Evolutionary conservation across 2,888 invertebrate species (phyloP).

Genomic region (Ceramica pisi): DNA sequence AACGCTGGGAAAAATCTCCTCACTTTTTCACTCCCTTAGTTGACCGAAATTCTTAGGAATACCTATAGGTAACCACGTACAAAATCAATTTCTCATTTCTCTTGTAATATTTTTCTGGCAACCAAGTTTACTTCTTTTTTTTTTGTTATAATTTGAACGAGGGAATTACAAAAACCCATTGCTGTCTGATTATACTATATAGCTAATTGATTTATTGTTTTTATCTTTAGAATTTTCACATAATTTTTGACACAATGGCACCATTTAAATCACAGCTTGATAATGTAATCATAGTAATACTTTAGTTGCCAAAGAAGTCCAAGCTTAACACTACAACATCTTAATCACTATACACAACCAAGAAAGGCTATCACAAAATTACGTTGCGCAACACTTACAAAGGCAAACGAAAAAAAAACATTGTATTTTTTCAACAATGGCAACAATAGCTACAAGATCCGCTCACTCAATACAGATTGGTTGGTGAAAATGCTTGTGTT

Average conservation of each 20-base stretch:
- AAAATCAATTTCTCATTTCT: conserved; percentile 14
- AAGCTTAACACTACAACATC: conserved; percentile 13
- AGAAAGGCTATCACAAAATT: conserved; percentile 50
- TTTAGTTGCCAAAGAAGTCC: conserved; percentile 12
- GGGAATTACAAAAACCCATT: background rate
- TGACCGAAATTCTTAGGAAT: conserved; percentile 61
- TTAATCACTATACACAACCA: conserved; percentile 21
- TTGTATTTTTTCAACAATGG: conserved; percentile 49
- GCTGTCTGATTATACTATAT: background rate
- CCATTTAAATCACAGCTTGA: background rate
- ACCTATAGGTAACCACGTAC: conserved; percentile 9
- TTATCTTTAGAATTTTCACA: background rate
- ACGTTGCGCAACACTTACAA: conserved; percentile 43
- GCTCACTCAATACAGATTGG: conserved; percentile 71
- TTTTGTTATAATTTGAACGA: background rate
- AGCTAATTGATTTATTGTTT: background rate
- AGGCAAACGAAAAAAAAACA: conserved; percentile 34
- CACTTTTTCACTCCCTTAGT: conserved; percentile 71
- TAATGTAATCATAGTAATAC: no score
- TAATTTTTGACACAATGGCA: background rate
- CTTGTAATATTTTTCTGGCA: background rate
- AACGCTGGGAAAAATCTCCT: conserved; percentile 73
- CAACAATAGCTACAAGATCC: conserved; percentile 63
- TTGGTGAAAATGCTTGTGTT: conserved; percentile 71
- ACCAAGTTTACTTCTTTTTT: background rate